phyloP scores from a whole-genome alignment of 2,888 invertebrate species.

The Helobdella robusta region DNA sequence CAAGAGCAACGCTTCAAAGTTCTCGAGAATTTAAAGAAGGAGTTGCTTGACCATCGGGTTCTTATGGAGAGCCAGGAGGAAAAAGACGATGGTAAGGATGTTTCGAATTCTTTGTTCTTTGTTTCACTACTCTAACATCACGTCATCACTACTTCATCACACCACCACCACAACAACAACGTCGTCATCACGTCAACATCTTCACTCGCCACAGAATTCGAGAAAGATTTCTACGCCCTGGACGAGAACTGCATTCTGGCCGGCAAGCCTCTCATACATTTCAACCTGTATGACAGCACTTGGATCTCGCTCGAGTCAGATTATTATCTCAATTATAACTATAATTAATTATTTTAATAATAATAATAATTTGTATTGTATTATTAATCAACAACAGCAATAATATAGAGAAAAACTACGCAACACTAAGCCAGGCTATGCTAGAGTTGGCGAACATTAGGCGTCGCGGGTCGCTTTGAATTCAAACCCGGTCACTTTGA shows the following conservation, averaged over 20 bases:
- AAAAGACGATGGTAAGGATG: conserved; percentile 54
- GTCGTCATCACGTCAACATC: background rate
- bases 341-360: too few species aligned
- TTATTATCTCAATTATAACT: too few species aligned
- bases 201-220: conserved; percentile 46
- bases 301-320: conserved; percentile 48
- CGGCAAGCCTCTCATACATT: conserved; percentile 58
- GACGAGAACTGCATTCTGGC: conserved; percentile 62
- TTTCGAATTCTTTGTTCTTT: background rate
- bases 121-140: background rate
- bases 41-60: conserved; percentile 58
- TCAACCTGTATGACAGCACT: conserved; percentile 61
- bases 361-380: too few species aligned
- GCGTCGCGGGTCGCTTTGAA: too few species aligned
- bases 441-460: too few species aligned
- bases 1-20: conserved; percentile 60
- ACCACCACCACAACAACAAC: background rate
- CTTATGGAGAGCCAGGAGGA: conserved; percentile 57
- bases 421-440: too few species aligned
- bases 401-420: too few species aligned
- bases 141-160: background rate
- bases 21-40: conserved; percentile 55
- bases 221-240: conserved; percentile 55
- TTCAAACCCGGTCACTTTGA: too few species aligned
- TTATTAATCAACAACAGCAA: too few species aligned